Evolutionary conservation across 1,140 invertebrate species (phyloP).

Genomic region (Antheraea pernyi): DNA sequence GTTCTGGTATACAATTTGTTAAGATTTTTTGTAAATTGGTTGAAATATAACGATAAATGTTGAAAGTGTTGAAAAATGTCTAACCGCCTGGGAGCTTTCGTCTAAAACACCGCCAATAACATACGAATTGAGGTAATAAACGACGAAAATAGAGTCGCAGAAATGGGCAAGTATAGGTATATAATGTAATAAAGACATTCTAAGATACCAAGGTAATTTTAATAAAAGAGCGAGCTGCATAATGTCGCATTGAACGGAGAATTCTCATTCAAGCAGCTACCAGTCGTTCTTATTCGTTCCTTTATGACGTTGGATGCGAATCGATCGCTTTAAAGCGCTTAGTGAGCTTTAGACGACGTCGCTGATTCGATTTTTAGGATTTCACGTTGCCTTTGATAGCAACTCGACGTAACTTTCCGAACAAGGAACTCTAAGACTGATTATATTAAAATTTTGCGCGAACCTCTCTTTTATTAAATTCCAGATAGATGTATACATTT

Average conservation of each 20-base stretch:
- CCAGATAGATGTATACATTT: not conserved
- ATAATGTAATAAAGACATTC: not conserved
- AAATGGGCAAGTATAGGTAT: no score
- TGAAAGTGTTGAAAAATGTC: no score
- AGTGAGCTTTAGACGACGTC: not conserved
- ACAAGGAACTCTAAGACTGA: not conserved
- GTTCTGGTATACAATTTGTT: no score
- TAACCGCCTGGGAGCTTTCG: no score
- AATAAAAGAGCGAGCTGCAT: not conserved
- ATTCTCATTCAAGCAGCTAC: not conserved
- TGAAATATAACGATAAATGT: no score
- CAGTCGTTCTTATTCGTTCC: not conserved
- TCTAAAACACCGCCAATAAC: no score
- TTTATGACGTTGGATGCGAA: not conserved
- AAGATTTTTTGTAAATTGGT: no score
- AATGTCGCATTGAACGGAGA: not conserved
- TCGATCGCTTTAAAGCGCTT: not conserved
- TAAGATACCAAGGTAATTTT: not conserved
- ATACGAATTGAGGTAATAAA: no score
- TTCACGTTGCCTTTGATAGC: not conserved
- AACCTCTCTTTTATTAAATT: not conserved
- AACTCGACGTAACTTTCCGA: not conserved
- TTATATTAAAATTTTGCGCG: not conserved
- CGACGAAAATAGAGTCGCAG: no score
- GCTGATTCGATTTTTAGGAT: not conserved